phyloP scores from a whole-genome alignment of 2,113 vertebrate species.

The Columba livia region DNA sequence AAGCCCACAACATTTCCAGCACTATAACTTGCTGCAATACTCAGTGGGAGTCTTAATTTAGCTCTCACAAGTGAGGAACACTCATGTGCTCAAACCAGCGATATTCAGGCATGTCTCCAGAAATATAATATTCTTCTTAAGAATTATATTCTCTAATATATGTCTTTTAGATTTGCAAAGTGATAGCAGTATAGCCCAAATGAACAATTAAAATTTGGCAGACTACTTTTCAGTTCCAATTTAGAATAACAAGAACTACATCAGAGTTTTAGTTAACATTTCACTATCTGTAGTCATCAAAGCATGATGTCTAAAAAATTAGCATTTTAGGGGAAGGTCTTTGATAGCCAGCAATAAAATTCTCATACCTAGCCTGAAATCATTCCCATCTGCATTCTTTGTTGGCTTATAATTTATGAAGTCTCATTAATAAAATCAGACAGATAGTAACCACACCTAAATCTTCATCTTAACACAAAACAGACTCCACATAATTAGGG shows the following conservation, averaged over 20 bases:
- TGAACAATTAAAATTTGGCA: slow-evolving; percentile 48
- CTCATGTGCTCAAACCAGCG: background rate
- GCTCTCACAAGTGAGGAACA: background rate
- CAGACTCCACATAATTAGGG: slow-evolving; percentile 34
- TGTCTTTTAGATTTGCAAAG: slow-evolving; percentile 21
- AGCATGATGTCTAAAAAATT: slow-evolving; percentile 33
- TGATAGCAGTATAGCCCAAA: slow-evolving; percentile 15
- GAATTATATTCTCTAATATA: background rate
- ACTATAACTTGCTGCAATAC: background rate
- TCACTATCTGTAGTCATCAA: slow-evolving; percentile 37
- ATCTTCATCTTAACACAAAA: slow-evolving; percentile 41
- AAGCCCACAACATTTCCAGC: background rate
- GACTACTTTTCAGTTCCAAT: background rate
- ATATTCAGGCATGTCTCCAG: background rate
- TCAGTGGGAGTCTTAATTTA: background rate
- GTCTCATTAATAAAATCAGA: slow-evolving; percentile 42
- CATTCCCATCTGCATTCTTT: slow-evolving; percentile 34
- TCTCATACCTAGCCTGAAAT: slow-evolving; percentile 18
- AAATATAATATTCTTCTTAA: background rate
- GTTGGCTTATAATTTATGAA: slow-evolving; percentile 44
- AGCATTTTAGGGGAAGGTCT: slow-evolving; percentile 34
- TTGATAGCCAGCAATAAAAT: slow-evolving; percentile 49
- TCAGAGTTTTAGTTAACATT: slow-evolving; percentile 45
- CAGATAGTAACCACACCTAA: slow-evolving; percentile 48
- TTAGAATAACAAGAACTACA: slow-evolving; percentile 3